Conservation (phyloP, 2,888 invertebrate genomes). For the Apamea monoglypha region DNA sequence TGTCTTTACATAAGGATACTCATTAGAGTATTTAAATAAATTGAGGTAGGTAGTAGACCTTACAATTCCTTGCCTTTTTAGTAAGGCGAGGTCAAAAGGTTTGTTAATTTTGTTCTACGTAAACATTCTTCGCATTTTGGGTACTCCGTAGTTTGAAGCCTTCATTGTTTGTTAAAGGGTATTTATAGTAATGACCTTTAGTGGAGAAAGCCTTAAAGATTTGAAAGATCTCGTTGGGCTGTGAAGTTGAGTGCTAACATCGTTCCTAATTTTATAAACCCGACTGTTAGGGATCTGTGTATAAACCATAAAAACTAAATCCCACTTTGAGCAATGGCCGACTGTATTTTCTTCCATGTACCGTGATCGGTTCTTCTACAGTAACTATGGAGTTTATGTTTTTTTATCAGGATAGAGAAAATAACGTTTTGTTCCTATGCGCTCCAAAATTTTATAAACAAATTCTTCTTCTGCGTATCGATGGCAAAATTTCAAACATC, state of each 20-base stretch:
- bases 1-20: constrained; percentile 41
- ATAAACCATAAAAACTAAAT: not conserved
- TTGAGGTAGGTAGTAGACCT: constrained; percentile 22
- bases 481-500: too few species aligned
- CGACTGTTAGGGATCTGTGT: not conserved
- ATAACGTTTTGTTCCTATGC: not conserved
- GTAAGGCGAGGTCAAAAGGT: constrained; percentile 11
- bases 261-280: not conserved
- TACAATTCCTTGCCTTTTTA: constrained; percentile 35
- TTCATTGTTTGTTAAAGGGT: constrained; percentile 37
- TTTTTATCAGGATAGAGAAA: not conserved
- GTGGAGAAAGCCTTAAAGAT: not conserved
- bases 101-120: constrained; percentile 9
- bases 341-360: not conserved
- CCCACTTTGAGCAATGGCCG: not conserved
- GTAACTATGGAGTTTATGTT: not conserved
- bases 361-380: not conserved
- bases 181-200: constrained; percentile 18
- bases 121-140: constrained; percentile 39
- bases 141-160: constrained; percentile 19
- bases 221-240: not conserved
- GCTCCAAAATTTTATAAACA: not conserved
- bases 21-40: constrained; percentile 57
- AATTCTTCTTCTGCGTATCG: too few species aligned
- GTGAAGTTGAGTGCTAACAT: not conserved